phyloP scores from a whole-genome alignment of 2,797 vertebrate species.

The Acrossocheilus wenchowensis region DNA sequence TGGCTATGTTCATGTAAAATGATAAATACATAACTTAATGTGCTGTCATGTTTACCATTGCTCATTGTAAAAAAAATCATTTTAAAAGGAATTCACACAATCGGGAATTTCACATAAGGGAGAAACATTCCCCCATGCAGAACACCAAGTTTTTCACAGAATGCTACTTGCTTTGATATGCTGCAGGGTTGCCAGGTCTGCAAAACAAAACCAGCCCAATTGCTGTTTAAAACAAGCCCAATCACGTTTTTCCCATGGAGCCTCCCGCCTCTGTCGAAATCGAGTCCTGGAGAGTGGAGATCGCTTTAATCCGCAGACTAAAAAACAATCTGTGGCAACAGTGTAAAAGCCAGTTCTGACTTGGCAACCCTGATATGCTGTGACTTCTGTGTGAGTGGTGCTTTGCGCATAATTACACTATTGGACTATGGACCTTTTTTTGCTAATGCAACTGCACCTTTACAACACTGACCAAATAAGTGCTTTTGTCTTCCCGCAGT shows the following conservation, averaged over 20 bases:
- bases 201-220: neutral
- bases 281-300: no score
- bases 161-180: neutral
- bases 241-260: neutral
- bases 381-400: neutral
- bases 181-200: neutral
- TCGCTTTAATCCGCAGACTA: no score
- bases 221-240: neutral
- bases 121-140: neutral
- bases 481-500: slow-evolving; percentile 72
- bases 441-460: neutral
- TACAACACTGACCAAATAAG: neutral
- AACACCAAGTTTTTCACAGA: neutral
- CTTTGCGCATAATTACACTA: neutral
- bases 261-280: no score
- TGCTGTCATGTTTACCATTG: neutral
- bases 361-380: neutral
- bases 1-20: neutral
- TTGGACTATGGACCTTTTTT: no score
- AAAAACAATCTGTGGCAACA: neutral
- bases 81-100: neutral
- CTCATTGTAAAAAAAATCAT: neutral
- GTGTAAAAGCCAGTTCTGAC: neutral
- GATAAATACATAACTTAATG: neutral
- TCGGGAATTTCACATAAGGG: neutral